Base-by-base conservation (phyloP, 2,888 invertebrate species). In the Argyra leucocephala region DNA sequence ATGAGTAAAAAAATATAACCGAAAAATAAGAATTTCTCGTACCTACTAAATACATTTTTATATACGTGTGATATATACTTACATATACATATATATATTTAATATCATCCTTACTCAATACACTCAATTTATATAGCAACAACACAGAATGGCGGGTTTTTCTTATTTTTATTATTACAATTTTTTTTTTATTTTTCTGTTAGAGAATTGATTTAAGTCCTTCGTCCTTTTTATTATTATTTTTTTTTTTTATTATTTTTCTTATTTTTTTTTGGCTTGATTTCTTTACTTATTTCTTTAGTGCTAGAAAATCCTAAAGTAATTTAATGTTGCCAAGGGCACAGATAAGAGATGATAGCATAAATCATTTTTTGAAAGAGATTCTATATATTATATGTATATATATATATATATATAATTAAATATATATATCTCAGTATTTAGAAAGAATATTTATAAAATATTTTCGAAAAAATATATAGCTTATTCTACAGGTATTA, bases 251-350 rank as follows among this genome's bases (percentile, higher is more conserved):
- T 31, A 7, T 31, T 3, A 18, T 48, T 18, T 48, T 48, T 48
- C 5, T 48, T 48, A 3, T 18, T 48, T 2, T 18, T 48, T 48
- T 48, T 9, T 48, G 12, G 48, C 5, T 48, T n/a, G n/a, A n/a
- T n/a, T n/a, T n/a, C n/a, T n/a, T n/a, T n/a, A n/a, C n/a, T n/a
- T n/a, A n/a, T 48, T 48, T 18, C 18, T 48, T 48, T n/a, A 18
- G 15, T 48, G 5, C 48, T 48, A 48, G 48, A 48, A 18, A 48
- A 48, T 48, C 48, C 48, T n/a, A 48, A 48, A 48, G 48, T 48
- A 48, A 48, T 48, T 48, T 48, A 48, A 48, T 48, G 48, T 48
- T 48, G 48, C 48, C 48, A 48, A 48, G 48, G 48, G 48, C 48
- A 48, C 18, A 48, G 48, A 48, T 48, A 48, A 48, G 48, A 48